Percentiles rank a stretch among this genome's conserved stretches.
Evolutionary conservation across 2,797 vertebrate genomes (phyloP).

Genomic region (Falco columbarius): DNA sequence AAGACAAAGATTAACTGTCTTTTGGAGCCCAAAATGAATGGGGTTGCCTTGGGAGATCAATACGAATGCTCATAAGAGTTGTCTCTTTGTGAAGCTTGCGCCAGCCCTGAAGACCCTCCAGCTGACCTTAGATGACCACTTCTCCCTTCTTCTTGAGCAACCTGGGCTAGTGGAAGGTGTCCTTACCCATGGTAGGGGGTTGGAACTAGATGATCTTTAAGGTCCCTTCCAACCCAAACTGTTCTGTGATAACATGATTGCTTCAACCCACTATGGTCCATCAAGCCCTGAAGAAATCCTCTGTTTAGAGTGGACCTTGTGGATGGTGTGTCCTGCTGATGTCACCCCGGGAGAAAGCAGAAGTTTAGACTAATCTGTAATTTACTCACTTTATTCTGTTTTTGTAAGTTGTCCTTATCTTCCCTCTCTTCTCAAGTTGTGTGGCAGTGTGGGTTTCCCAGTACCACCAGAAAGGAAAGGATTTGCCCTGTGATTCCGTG

Average conservation of each 20-base stretch:
- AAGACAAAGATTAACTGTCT: slow-evolving; percentile 67
- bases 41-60: neutral
- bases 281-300: neutral
- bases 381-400: neutral
- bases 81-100: neutral
- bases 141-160: neutral
- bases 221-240: neutral
- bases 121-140: neutral
- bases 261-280: neutral
- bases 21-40: slow-evolving; percentile 36
- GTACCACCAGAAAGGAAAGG: neutral
- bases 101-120: neutral
- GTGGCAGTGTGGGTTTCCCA: neutral
- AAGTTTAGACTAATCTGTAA: neutral
- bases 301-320: neutral
- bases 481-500: fast-evolving
- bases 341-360: neutral
- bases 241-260: neutral
- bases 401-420: neutral
- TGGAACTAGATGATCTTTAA: too few species aligned
- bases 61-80: neutral
- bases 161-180: too few species aligned
- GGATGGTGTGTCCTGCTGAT: neutral
- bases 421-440: neutral
- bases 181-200: too few species aligned